Evolutionary conservation across 1,140 invertebrate species (phyloP).

Genomic region (Agraylea sexmaculata): DNA sequence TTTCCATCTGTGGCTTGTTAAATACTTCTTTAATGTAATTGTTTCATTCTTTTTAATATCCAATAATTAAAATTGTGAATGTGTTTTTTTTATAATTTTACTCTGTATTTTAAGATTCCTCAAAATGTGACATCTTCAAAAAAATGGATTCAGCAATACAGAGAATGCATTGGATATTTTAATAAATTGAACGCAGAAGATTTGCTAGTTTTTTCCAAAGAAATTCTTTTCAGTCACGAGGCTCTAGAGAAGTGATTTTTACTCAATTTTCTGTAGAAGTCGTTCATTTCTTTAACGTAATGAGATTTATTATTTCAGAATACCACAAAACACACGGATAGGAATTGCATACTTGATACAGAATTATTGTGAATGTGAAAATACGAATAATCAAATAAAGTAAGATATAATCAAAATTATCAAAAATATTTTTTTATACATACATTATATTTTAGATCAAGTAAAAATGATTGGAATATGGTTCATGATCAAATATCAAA

Average conservation of each 20-base stretch:
- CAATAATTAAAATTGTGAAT: background rate
- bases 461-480: constrained; percentile 16
- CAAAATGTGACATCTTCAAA: constrained; percentile 17
- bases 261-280: background rate
- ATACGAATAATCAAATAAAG: constrained; percentile 10
- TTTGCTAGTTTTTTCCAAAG: constrained; percentile 13
- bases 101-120: constrained; percentile 12
- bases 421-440: background rate
- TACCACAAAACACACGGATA: constrained; percentile 15
- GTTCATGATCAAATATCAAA: constrained; percentile 15
- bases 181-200: constrained; percentile 20
- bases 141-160: constrained; percentile 21
- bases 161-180: constrained; percentile 20
- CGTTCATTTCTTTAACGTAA: background rate
- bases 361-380: constrained; percentile 19
- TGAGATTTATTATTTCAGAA: constrained; percentile 11
- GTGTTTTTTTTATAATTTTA: background rate
- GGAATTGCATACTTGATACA: constrained; percentile 18
- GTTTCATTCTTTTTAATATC: background rate
- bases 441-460: background rate
- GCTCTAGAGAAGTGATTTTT: constrained; percentile 16
- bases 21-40: constrained; percentile 19
- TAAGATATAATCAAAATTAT: constrained; percentile 6
- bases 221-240: constrained; percentile 14
- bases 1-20: constrained; percentile 16